These are phyloP conservation scores for Euura lappo DNA, from an alignment of 1,140 invertebrate species.

Conservation along the genomic window DNA sequence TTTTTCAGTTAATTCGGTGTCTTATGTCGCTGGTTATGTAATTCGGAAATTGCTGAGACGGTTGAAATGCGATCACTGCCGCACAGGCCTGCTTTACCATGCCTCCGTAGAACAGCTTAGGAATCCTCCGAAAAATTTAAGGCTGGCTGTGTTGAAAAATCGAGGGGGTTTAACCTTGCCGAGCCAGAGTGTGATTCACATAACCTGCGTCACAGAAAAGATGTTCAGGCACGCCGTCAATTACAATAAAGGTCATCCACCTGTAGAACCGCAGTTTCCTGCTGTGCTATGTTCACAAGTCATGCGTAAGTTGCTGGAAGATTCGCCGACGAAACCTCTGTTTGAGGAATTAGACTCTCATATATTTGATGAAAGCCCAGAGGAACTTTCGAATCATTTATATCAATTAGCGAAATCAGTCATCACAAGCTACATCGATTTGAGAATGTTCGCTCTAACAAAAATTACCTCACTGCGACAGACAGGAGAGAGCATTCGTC, in stretches of 20 bases:
- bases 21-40: not conserved
- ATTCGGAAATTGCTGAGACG: not conserved
- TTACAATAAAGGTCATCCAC: not conserved
- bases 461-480: too few relatives aligned
- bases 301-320: too few relatives aligned
- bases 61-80: not conserved
- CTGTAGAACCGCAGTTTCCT: not conserved
- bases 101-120: not conserved
- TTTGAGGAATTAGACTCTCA: too few relatives aligned
- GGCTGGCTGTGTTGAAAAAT: not conserved
- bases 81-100: not conserved
- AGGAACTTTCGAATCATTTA: too few relatives aligned
- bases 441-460: too few relatives aligned
- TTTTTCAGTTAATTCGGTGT: not conserved
- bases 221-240: not conserved
- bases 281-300: too few relatives aligned
- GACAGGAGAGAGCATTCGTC: too few relatives aligned
- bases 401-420: too few relatives aligned
- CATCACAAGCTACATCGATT: too few relatives aligned
- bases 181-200: not conserved
- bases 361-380: too few relatives aligned
- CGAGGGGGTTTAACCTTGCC: not conserved
- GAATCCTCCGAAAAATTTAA: not conserved
- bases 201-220: not conserved
- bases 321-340: too few relatives aligned